Evolutionary conservation across 2,888 invertebrate genomes (phyloP), one percentile per base, ranked within the genome.

Genomic region (Octonoba sinensis): DNA sequence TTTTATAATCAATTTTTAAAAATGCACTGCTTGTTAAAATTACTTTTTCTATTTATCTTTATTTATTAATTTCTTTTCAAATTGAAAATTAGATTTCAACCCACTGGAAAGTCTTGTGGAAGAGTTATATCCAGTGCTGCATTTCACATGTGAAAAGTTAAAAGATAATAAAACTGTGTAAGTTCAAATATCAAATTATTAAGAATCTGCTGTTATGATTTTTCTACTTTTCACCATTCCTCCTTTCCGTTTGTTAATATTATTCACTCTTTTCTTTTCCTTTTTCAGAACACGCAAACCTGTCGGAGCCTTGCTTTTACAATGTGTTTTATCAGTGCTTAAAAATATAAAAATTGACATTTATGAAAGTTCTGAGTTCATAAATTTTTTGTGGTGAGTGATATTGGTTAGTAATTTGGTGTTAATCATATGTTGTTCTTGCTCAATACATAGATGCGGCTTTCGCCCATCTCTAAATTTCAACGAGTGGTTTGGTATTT

Each of bases 311-410:
- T 90, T 96, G 2, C 95, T 95, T 88, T 92, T 96, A 77, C 96
- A 96, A 88, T 96, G 96, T 87, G 91, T 96, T 73, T 90, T 95
- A 83, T 95, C 96, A 0, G 89, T 96, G 79, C 93, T 95, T 86
- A 93, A 94, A 13, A 95, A 88, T 56, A 75, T 84, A 20, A 85
- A 83, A 78, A 51, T 67, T 64, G 78, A 71, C n/a, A 47, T 81
- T 46, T 59, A 74, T 60, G 74, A 79, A 75, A 47, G 85, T 71
- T 49, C 62, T 49, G 64, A 69, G 18, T 82, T 82, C 36, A 51
- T 74, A 18, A 82, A 75, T 65, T 82, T 82, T 66, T 20, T 82
- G 16, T 72, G 71, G 72, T 76, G 57, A 60, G 76, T 64, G 24
- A 16, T 47, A 18, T n/a, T 16, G 22, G 13, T 62, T n/a, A 51